Base-by-base conservation (phyloP, 2,888 invertebrate species). In the Limnephilus rhombicus region DNA sequence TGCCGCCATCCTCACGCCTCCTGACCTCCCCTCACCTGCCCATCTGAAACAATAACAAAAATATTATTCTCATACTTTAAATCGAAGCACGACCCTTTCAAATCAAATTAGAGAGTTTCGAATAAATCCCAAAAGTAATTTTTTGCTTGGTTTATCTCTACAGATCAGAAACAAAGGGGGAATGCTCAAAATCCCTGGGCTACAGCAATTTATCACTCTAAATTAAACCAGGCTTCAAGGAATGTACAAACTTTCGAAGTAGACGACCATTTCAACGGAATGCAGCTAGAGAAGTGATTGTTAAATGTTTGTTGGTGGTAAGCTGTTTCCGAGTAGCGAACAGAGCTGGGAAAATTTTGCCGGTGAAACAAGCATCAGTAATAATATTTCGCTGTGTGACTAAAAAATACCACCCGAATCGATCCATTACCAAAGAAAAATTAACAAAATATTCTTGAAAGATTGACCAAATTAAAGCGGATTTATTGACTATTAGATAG, bases 1-100 rank as follows among this genome's bases (percentile, higher is more conserved):
- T 93, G 92, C 93, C 93, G 93, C 93, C 93, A 93, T 93, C 93
- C 92, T 93, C 93, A 93, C 92, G 92, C 89, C 93, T 92, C 83
- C 82, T 90, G 37, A 88, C 92, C 92, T 85, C 93, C 80, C 93
- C 92, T 93, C 93, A 93, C 92, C 93, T 86, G 37, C 85, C 92
- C 93, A 93, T 92, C 93, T 93, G 90, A 11, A 85, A 89, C 53
- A 83, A 87, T 9, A 87, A 91, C n/a, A 68, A 68, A 24, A 68
- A 68, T n/a, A 83, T 83, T 45, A 90, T 31, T 24, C n/a, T 24
- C 7, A n/a, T 68, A 24, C 9, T 24, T 18, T 7, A 2, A 24
- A 4, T 68, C 68, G 9, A 24, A 68, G 12, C 53, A 3, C 53
- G 15, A 4, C 18, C 53, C 18, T 53, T 45, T 13, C 12, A 45